phyloP scores from a whole-genome alignment of 2,888 invertebrate genomes.

The Autographa gamma region DNA sequence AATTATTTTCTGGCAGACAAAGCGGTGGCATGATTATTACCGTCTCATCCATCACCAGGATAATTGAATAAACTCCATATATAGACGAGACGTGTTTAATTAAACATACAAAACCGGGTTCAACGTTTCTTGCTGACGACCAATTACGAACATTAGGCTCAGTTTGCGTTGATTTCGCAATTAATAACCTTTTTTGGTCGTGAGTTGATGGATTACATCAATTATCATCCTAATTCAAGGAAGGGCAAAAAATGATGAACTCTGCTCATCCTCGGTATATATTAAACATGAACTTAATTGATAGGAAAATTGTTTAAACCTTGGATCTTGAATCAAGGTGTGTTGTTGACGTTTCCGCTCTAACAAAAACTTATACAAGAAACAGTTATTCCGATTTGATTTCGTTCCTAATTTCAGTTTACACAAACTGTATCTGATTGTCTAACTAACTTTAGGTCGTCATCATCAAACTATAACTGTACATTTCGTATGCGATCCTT shows the following conservation, averaged over 20 bases:
- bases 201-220: conserved; percentile 36
- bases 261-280: conserved; percentile 19
- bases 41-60: conserved; percentile 36
- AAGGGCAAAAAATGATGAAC: conserved; percentile 25
- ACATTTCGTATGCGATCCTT: background rate
- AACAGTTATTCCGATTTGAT: background rate
- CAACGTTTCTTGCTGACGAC: conserved; percentile 53
- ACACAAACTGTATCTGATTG: background rate
- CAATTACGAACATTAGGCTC: conserved; percentile 45
- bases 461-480: background rate
- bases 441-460: background rate
- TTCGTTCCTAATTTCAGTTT: background rate
- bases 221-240: conserved; percentile 21
- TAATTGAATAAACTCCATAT: conserved; percentile 35
- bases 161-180: conserved; percentile 39
- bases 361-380: background rate
- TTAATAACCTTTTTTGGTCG: conserved; percentile 46
- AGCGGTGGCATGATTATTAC: conserved; percentile 39
- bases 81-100: conserved; percentile 34
- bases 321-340: background rate
- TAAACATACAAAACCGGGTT: conserved; percentile 46
- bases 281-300: conserved; percentile 8
- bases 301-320: conserved; percentile 1
- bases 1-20: conserved; percentile 45
- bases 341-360: background rate